phyloP scores from a whole-genome alignment of 2,888 invertebrate genomes.

The Taphrorychus bicolor region DNA sequence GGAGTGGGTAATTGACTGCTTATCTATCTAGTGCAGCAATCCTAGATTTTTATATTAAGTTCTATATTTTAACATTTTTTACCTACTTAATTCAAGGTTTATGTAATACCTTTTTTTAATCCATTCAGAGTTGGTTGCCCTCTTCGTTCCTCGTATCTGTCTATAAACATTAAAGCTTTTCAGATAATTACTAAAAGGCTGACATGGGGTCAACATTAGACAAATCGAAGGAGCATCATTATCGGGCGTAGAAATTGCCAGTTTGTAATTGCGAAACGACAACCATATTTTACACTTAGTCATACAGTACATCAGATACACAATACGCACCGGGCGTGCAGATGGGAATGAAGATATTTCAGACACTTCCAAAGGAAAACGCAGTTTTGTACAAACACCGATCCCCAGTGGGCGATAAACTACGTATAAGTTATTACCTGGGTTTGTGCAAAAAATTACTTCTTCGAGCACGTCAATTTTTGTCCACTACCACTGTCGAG shows the following conservation, averaged over 20 bases:
- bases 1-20: no score
- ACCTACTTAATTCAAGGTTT: no score
- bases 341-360: constrained; percentile 19
- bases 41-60: no score
- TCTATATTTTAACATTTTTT: no score
- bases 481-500: no score
- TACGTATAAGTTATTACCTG: not conserved
- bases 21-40: no score
- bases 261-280: constrained; percentile 5
- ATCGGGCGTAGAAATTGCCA: not conserved
- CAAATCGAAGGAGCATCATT: not conserved
- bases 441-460: not conserved
- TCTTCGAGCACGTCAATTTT: not conserved
- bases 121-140: no score
- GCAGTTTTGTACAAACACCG: not conserved
- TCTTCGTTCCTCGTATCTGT: no score
- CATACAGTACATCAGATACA: constrained; percentile 12
- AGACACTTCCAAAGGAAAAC: constrained; percentile 9
- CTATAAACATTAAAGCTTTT: not conserved
- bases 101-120: no score
- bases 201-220: not conserved
- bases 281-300: not conserved
- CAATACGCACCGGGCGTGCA: constrained; percentile 3
- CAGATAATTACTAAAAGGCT: not conserved
- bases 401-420: not conserved